Base-by-base conservation (phyloP, 1,140 invertebrate genomes). In the Pomacea maculata region DNA sequence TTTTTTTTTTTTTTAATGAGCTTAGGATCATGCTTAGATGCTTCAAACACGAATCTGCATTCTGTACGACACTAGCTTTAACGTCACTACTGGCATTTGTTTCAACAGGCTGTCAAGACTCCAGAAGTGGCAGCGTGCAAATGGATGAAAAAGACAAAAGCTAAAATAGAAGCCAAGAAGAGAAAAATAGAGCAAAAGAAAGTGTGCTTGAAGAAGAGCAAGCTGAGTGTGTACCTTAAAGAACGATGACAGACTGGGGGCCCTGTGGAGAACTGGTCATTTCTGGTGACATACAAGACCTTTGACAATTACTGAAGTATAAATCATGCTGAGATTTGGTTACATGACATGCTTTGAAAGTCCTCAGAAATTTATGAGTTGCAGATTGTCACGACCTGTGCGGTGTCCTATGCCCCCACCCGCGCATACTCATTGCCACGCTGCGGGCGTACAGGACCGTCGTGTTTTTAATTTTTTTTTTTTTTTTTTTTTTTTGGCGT, bases 61-160 rank as follows among this genome's bases (percentile, higher is more conserved):
- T 55, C 71, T 25, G 29, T 19, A n/a, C 45, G 29, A 65, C 57
- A 52, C 57, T 14, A 54, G 52, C 25, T 52, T 63, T 73, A 15
- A 64, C 29, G 15, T 14, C 34, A 67, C 67, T 61, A 11, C 57
- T 45, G 12, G 19, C 57, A 3, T 67, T 79, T 78, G 78, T 83
- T 79, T 72, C 83, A 78, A 57, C 88, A 94, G 92, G 92, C 94
- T 89, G 94, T 97, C 1, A 94, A 94, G 1, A 93, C 96, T 92
- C 95, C 96, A 52, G 95, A 95, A 85, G 92, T 93, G 82, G 94
- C 94, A 55, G 95, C 95, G 0, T 95, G 95, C 88, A 94, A 94
- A 87, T 96, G 95, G 92, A 93, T 96, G 10, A 94, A 94, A 73
- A 93, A 94, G 81, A 94, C 96, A 84, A 93, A 94, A 80, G 95